A percentile compares a stretch with the other conserved stretches of the same genome.
phyloP scores from a whole-genome alignment of 1,140 invertebrate species.

The Chrysoperla carnea region DNA sequence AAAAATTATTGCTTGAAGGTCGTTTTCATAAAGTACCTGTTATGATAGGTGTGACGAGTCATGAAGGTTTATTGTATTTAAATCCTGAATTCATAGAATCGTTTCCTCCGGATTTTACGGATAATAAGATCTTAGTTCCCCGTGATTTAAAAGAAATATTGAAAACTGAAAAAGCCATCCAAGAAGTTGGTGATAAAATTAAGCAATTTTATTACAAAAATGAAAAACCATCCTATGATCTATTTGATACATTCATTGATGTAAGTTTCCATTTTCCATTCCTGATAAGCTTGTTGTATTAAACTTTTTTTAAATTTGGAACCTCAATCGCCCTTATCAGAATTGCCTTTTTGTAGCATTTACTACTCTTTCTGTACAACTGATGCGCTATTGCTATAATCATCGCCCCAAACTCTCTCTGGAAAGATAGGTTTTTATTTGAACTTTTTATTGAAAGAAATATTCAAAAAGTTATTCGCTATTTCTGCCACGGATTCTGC shows the following conservation, averaged over 20 bases:
- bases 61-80: slow-evolving; percentile 10
- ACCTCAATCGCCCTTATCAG: too few relatives aligned
- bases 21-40: slow-evolving; percentile 15
- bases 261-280: neutral
- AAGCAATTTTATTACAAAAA: slow-evolving; percentile 5
- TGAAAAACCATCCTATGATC: neutral
- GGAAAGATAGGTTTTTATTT: too few relatives aligned
- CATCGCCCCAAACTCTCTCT: too few relatives aligned
- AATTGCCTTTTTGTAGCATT: too few relatives aligned
- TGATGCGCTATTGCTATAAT: too few relatives aligned
- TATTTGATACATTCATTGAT: neutral
- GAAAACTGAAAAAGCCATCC: neutral
- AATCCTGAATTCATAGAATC: neutral
- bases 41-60: slow-evolving; percentile 13
- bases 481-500: too few relatives aligned
- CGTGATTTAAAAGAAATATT: slow-evolving; percentile 1
- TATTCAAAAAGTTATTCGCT: too few relatives aligned
- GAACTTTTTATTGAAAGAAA: too few relatives aligned
- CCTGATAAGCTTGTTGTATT: too few relatives aligned
- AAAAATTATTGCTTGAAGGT: slow-evolving; percentile 12
- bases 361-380: too few relatives aligned
- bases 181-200: slow-evolving; percentile 5
- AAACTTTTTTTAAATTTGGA: too few relatives aligned
- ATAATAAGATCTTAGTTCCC: slow-evolving; percentile 4
- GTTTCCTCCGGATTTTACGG: neutral